Percentiles rank a stretch among this genome's conserved stretches.
Conservation (phyloP, 2,113 vertebrate species). For the Dipodomys merriami region DNA sequence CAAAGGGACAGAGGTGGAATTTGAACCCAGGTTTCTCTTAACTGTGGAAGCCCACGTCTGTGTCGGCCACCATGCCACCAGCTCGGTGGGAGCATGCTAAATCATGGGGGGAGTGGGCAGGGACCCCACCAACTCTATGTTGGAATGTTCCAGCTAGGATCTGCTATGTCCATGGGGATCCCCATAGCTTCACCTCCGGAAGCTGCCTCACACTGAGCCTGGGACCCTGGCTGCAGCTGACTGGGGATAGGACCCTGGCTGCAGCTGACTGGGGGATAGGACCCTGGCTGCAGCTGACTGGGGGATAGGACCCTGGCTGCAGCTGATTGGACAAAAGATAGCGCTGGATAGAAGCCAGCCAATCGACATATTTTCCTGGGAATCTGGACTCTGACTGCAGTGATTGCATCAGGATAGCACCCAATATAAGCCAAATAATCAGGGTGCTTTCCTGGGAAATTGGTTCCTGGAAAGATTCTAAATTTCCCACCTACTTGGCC, state of each 20-base stretch:
- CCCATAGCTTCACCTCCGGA: not conserved
- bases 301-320: too few relatives aligned
- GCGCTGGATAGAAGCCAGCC: too few relatives aligned
- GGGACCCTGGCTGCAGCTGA: not conserved
- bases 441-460: too few relatives aligned
- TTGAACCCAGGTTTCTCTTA: not conserved
- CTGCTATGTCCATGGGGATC: not conserved
- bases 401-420: too few relatives aligned
- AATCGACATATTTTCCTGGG: too few relatives aligned
- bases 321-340: too few relatives aligned
- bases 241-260: not conserved
- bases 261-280: not conserved
- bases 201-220: not conserved
- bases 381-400: too few relatives aligned
- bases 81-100: not conserved
- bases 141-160: not conserved
- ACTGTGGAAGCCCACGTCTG: not conserved
- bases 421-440: too few relatives aligned
- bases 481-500: not conserved
- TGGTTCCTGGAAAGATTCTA: not conserved
- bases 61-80: not conserved
- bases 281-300: not conserved
- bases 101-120: not conserved
- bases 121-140: not conserved
- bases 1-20: not conserved